Evolutionary conservation across 2,888 invertebrate genomes (phyloP).

Genomic region (Clunio marinus): DNA sequence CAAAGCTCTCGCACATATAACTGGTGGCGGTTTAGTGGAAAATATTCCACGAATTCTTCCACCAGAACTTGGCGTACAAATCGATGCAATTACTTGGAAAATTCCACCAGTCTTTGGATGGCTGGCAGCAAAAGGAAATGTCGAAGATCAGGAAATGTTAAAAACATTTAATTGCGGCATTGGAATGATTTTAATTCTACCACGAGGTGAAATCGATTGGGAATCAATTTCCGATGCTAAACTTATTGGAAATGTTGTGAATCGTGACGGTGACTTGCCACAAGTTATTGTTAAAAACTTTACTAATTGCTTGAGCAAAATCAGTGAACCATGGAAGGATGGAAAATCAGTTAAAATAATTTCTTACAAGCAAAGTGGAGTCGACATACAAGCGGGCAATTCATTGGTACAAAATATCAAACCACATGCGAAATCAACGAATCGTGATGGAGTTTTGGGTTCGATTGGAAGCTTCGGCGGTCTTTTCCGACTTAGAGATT

Average conservation of each 20-base stretch:
- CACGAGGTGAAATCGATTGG: constrained; percentile 54
- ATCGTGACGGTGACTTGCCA: constrained; percentile 40
- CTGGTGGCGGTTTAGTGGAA: constrained; percentile 85
- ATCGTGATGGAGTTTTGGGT: constrained; percentile 67
- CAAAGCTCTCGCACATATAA: constrained; percentile 89
- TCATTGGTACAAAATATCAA: constrained; percentile 71
- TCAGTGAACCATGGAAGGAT: constrained; percentile 40
- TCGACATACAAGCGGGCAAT: constrained; percentile 83
- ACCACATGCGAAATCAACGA: constrained; percentile 61
- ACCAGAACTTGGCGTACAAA: constrained; percentile 57
- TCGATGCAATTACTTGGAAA: constrained; percentile 69
- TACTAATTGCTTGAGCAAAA: constrained; percentile 58
- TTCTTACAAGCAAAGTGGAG: constrained; percentile 80
- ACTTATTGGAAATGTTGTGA: constrained; percentile 52
- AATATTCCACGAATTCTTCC: constrained; percentile 85
- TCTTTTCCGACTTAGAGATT: constrained; percentile 72
- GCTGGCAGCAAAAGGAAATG: constrained; percentile 71
- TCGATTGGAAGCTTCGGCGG: constrained; percentile 85
- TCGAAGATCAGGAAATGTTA: constrained; percentile 75
- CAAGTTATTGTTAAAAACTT: constrained; percentile 63
- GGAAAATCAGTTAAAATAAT: constrained; percentile 45
- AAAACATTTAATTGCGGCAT: constrained; percentile 94
- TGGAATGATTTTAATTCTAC: constrained; percentile 77
- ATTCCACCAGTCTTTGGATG: constrained; percentile 82
- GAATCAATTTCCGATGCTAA: constrained; percentile 52